Base-by-base conservation (phyloP, 2,797 vertebrate genomes). In the Cuniculus paca region DNA sequence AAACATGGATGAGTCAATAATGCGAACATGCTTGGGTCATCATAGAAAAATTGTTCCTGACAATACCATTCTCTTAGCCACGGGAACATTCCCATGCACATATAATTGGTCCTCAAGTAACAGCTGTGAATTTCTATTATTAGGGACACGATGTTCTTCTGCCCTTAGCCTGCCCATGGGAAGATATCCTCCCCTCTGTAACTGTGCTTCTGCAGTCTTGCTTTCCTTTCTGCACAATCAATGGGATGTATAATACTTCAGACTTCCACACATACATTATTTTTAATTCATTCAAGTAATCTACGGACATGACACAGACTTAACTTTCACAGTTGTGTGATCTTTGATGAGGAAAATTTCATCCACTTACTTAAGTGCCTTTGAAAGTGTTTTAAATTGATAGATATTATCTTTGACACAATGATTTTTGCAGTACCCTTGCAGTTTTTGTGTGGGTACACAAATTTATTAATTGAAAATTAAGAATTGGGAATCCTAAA, bases 1-100 rank as follows among this genome's bases (percentile, higher is more conserved):
- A 90, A 87, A 75, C 39, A 65, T 20, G 20, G 39, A 36, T 56
- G 75, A 86, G 75, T 89, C 72, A 96, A 88, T 94, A 94, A 95
- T 89, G 54, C 39, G 86, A 89, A 90, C 77, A 42, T 11, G 3
- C 42, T 78, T 89, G 22, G 19, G 75, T 63, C 36, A 61, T 77
- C 52, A 91, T 9, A 74, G 31, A 96, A 93, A 84, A 82, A 63
- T n/a, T 58, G 13, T 48, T 80, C 16, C n/a, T 91, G 56, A 89
- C 24, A 68, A n/a, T n/a, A 72, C 14, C 0, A 0, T 72, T 72
- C 36, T 61, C 24, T 95, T 54, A 78, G 50, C 78, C 70, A 72
- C 14, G 72, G 36, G n/a, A 78, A 70, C n/a, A 63, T n/a, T 89
- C 45, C 34, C 8, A 19, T 31, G 10, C 20, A 28, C 34, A 52